A percentile compares a stretch with the other conserved stretches of the same genome.
These are phyloP conservation scores for Paramisgurnus dabryanus DNA, from an alignment of 2,113 vertebrate genomes.

Conservation along the genomic window DNA sequence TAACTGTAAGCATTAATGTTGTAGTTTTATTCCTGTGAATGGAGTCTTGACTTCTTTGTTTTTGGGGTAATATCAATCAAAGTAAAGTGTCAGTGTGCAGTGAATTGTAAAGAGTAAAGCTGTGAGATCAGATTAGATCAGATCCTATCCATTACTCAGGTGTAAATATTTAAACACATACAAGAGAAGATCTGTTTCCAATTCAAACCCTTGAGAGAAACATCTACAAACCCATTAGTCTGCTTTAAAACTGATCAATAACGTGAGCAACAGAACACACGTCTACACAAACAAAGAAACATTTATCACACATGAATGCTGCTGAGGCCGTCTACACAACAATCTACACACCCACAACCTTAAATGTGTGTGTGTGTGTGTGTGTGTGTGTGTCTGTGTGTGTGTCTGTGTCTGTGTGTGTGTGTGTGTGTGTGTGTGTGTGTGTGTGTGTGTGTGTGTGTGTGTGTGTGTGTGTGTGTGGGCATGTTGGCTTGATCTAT, in stretches of 20 bases:
- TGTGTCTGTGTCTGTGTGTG: constrained; percentile 30
- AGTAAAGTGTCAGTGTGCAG: not conserved
- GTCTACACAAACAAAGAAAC: not conserved
- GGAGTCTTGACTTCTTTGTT: too few species aligned
- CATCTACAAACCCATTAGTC: constrained; percentile 2
- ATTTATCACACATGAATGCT: not conserved
- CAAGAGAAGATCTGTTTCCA: constrained; percentile 2
- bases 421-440: constrained; percentile 7
- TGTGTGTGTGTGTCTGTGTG: too few species aligned
- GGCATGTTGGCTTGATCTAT: not conserved
- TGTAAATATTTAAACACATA: constrained; percentile 33
- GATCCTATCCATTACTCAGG: not conserved
- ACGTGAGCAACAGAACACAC: not conserved
- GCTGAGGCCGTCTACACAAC: too few species aligned
- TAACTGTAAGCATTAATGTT: too few species aligned
- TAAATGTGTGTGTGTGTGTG: constrained; percentile 33
- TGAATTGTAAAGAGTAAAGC: not conserved
- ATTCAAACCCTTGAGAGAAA: not conserved
- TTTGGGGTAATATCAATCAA: too few species aligned
- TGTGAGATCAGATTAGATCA: not conserved
- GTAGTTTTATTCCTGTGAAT: too few species aligned
- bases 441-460: not conserved
- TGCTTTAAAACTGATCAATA: not conserved
- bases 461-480: not conserved
- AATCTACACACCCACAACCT: too few species aligned